Evolutionary conservation across 2,888 invertebrate species (phyloP), one percentile per base, ranked within the genome.

Genomic region (Cloeon dipterum): DNA sequence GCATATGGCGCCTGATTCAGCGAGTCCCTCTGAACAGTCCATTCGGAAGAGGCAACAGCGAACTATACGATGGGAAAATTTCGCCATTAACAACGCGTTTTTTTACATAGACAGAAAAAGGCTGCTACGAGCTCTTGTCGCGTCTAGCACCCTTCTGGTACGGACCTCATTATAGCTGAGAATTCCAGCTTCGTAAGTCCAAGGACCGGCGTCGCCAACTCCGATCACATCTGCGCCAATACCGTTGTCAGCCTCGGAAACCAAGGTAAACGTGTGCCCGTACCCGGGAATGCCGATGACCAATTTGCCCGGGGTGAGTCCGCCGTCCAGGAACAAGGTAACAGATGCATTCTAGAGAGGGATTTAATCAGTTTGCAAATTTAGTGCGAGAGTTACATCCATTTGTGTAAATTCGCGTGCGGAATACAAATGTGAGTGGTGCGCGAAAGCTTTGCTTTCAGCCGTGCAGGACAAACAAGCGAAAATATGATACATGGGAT

Each of bases 161-260:
- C 21, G 39, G 49, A 67, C 70, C 57, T 82, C 81, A 46, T 76
- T 76, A 48, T 71, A 81, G n/a, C 76, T 77, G 36, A 78, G 52
- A 21, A 64, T 58, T 2, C 81, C 81, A n/a, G 53, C 51, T 35
- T 66, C 63, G 16, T 53, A 52, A 0, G 78, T 76, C 47, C 65
- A 74, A 1, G 63, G 67, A 2, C 78, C 81, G 2, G 64, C 59
- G 3, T 54, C 45, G 1, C 74, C 74, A 1, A 62, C 56, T 1
- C 70, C 71, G n/a, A 46, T 54, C 2, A 64, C 57, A 0, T 66
- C 57, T 1, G 73, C 66, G 23, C 71, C 66, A 0, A 74, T 53
- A 2, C 52, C 54, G 32, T 47, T 46, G 18, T 62, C 57, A 1
- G 55, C 46, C 4, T 32, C 33, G 43, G 65, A 50, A 0, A 54